Evolutionary conservation across 2,888 invertebrate genomes (phyloP), one percentile per base, ranked within the genome.

Genomic region (Argyresthia albistria): DNA sequence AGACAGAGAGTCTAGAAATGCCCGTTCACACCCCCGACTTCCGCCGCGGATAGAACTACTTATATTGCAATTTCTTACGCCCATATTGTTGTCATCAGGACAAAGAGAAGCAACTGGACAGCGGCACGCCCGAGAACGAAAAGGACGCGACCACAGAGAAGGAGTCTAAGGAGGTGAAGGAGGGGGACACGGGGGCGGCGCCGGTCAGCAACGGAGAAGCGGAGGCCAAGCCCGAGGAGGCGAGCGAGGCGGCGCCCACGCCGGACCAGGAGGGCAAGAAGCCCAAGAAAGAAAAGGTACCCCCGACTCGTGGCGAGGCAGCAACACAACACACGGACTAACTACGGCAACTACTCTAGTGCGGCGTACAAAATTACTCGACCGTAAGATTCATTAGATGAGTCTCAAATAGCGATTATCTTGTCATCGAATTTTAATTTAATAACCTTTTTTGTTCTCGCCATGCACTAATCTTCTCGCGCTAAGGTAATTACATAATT

Each of bases 61-160:
- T 10, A 9, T 16, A 43, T 1, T 39, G 48, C 48, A 14, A 37
- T 53, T 25, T 9, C 25, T 51, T 56, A 53, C 43, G 16, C 45
- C 35, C 46, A 46, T 16, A 35, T 55, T 59, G 53, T 53, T 56
- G 53, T 76, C n/a, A 74, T 55, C 65, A 92, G 89, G 92, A 91
- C 61, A 91, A 90, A 73, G 88, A 88, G 64, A 89, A 90, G 65
- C 86, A 89, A 58, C 63, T 84, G 10, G 90, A 90, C 59, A 88
- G 80, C 59, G 88, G 88, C 53, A 88, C 88, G 48, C 88, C 89
- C 1, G 91, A 91, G 69, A 92, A 91, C 62, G 92, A 91, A 67
- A 92, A 92, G 70, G 92, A 92, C 68, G 89, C 90, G 55, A 90
- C 90, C 55, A 91, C 90, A 61, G 92, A 92, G 69, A 92, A 92